Evolutionary conservation across 2,113 vertebrate genomes (phyloP).

Genomic region (Octodon degus): DNA sequence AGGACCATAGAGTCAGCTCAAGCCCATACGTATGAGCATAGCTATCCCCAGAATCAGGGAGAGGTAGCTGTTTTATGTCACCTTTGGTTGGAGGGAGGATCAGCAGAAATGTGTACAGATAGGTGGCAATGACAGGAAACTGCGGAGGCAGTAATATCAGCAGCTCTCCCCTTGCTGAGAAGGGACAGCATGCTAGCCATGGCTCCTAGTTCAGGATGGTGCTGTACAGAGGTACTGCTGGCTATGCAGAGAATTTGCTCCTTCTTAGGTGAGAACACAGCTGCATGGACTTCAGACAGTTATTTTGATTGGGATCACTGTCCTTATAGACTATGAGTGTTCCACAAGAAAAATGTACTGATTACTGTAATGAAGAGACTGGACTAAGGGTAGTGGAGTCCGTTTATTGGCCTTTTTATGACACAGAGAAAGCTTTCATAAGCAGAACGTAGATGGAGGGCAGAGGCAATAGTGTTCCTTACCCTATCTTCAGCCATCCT

Average conservation of each 20-base stretch:
- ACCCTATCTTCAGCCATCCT: rapidly evolving
- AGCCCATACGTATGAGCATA: background rate
- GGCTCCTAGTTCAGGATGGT: background rate
- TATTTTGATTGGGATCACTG: background rate
- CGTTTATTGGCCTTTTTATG: background rate
- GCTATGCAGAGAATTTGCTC: background rate
- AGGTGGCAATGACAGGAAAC: no score
- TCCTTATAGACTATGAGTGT: no score
- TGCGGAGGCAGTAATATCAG: background rate
- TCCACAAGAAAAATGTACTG: background rate
- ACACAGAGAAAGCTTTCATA: no score
- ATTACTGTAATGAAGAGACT: background rate
- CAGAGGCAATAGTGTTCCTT: background rate
- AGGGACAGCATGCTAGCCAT: background rate
- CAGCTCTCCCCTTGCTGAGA: rapidly evolving
- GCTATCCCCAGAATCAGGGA: no score
- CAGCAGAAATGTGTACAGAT: background rate
- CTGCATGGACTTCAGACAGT: background rate
- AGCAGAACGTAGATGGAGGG: no score
- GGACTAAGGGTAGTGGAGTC: rapidly evolving
- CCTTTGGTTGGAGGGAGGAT: background rate
- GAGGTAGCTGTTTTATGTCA: no score
- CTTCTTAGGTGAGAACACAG: background rate
- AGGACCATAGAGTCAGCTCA: background rate
- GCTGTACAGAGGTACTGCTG: rapidly evolving